Conservation (phyloP, 1,140 invertebrate genomes). For the Ladona fulva region DNA sequence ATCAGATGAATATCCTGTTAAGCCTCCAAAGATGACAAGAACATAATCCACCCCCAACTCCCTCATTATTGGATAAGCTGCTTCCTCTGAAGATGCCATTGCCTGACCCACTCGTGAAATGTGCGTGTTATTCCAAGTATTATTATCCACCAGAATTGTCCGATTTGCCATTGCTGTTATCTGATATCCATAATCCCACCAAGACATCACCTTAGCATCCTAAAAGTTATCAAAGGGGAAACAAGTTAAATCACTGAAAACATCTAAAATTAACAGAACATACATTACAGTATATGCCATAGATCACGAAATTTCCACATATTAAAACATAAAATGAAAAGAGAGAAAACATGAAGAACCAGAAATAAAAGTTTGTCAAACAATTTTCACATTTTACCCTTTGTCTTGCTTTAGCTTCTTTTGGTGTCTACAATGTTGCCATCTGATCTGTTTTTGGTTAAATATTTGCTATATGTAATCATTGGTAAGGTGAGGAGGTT, state of each 20-base stretch:
- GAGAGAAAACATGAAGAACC: too few relatives aligned
- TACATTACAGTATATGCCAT: too few relatives aligned
- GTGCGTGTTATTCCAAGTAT: constrained; percentile 99
- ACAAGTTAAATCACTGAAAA: constrained; percentile 17
- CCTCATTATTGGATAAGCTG: constrained; percentile 94
- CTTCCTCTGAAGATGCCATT: constrained; percentile 93
- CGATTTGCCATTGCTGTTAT: constrained; percentile 98
- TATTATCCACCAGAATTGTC: constrained; percentile 97
- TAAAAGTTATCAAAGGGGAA: constrained; percentile 34
- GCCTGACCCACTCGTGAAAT: constrained; percentile 95
- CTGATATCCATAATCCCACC: constrained; percentile 99
- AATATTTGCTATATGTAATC: too few relatives aligned
- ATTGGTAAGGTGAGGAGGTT: too few relatives aligned
- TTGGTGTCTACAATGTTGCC: too few relatives aligned
- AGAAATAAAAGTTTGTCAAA: too few relatives aligned
- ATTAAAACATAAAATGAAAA: too few relatives aligned
- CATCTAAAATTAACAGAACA: background rate
- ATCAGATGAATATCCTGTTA: constrained; percentile 97
- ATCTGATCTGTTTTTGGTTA: too few relatives aligned
- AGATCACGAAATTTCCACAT: too few relatives aligned
- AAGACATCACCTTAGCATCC: constrained; percentile 95
- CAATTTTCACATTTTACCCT: too few relatives aligned
- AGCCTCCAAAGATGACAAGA: constrained; percentile 93
- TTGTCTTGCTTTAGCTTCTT: too few relatives aligned
- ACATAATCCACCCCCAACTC: constrained; percentile 97